Percentiles rank a stretch among this genome's conserved stretches.
phyloP scores from a whole-genome alignment of 1,140 invertebrate species.

The Hyposmocoma kahamanoa region DNA sequence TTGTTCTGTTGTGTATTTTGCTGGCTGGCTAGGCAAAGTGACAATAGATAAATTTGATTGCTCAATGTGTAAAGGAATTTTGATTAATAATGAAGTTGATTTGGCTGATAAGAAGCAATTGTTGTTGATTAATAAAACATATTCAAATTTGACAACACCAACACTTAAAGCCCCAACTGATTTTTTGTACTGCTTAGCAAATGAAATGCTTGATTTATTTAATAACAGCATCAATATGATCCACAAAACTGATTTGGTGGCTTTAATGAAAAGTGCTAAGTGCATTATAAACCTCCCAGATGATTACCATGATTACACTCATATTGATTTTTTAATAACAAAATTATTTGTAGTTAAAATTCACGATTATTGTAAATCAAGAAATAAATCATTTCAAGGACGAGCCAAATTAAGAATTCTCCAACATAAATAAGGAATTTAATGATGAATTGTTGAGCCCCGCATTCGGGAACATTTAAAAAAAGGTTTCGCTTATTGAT shows the following conservation, averaged over 20 bases:
- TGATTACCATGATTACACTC: constrained; percentile 6
- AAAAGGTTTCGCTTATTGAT: too few relatives aligned
- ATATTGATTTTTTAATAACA: constrained; percentile 4
- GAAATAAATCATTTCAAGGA: background rate
- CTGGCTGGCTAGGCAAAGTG: constrained; percentile 10
- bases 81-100: constrained; percentile 8
- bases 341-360: constrained; percentile 5
- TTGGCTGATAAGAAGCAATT: constrained; percentile 8
- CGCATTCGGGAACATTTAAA: too few relatives aligned
- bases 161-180: constrained; percentile 5
- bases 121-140: constrained; percentile 7
- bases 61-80: constrained; percentile 2
- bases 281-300: background rate
- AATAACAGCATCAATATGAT: background rate
- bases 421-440: constrained; percentile 5
- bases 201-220: constrained; percentile 3
- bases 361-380: constrained; percentile 6
- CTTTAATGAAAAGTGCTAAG: background rate
- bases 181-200: background rate
- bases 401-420: constrained; percentile 1
- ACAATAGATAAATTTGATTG: constrained; percentile 10
- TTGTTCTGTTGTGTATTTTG: constrained; percentile 15
- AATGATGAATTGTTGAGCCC: too few relatives aligned
- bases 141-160: constrained; percentile 7
- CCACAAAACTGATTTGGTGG: background rate